Conservation (phyloP, 35 echinoderm and acorn worm genomes). For the Ophiothrix spiculata region DNA sequence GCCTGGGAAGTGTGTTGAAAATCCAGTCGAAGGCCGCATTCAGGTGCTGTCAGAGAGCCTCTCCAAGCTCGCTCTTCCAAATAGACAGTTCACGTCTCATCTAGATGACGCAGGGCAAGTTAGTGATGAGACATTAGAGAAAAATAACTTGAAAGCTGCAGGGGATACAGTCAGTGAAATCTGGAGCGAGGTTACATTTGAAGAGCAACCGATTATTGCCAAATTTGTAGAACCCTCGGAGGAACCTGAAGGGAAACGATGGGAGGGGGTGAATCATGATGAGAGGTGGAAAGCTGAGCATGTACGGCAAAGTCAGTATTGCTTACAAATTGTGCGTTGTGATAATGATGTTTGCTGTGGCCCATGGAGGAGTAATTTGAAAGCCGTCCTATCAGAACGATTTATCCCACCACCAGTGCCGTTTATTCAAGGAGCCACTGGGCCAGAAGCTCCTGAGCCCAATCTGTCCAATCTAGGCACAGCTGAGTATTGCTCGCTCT, state of each 20-base stretch:
- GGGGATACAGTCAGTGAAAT: neutral
- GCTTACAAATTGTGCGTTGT: neutral
- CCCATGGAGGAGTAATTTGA: neutral
- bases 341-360: slow-evolving; percentile 6
- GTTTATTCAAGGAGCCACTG: neutral
- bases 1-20: neutral
- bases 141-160: neutral
- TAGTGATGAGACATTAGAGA: neutral
- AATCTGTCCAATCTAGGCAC: neutral
- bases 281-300: neutral
- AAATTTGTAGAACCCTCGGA: neutral
- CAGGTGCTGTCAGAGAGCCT: neutral
- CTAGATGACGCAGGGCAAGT: neutral
- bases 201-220: neutral
- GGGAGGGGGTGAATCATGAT: neutral
- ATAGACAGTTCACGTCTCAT: neutral
- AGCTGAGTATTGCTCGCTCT: neutral
- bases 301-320: neutral
- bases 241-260: neutral
- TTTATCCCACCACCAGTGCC: neutral
- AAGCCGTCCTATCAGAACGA: neutral
- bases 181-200: neutral
- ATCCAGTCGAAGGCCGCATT: neutral
- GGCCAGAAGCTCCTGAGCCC: neutral
- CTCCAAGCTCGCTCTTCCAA: neutral